Evolutionary conservation across 2,797 vertebrate species (phyloP).

Genomic region (Myotis myotis): DNA sequence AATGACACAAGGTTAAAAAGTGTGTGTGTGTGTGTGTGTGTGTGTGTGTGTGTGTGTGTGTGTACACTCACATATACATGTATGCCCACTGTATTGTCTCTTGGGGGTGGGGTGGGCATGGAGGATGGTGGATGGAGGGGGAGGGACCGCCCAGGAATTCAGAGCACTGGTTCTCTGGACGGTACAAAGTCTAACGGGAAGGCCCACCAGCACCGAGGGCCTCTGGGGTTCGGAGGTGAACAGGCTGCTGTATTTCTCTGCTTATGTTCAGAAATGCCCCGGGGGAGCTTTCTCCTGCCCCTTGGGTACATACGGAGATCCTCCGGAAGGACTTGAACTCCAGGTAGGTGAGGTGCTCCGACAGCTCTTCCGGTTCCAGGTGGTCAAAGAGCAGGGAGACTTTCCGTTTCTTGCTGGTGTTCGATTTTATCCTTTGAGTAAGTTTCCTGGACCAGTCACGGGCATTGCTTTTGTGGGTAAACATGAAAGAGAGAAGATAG

Average conservation of each 20-base stretch:
- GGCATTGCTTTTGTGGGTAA: constrained; percentile 86
- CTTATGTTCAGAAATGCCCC: background rate
- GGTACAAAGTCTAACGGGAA: background rate
- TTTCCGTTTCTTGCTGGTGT: constrained; percentile 95
- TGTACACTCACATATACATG: accelerated
- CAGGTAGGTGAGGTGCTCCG: constrained; percentile 94
- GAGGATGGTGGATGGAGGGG: background rate
- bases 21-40: accelerated
- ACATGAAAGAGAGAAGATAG: background rate
- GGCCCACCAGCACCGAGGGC: accelerated
- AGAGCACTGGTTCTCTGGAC: background rate
- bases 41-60: too few species aligned
- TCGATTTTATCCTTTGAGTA: constrained; percentile 94
- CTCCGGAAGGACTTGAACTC: constrained; percentile 97
- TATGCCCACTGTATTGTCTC: background rate
- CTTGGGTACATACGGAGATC: constrained; percentile 90
- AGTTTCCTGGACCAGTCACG: constrained; percentile 97
- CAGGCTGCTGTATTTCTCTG: background rate
- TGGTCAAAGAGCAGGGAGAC: constrained; percentile 96
- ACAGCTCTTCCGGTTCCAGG: constrained; percentile 93
- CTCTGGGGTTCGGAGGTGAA: background rate
- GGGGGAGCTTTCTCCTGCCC: background rate
- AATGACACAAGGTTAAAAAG: background rate
- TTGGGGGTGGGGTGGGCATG: background rate
- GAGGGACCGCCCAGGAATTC: background rate